These are phyloP conservation scores for Diploscapter pachys DNA, from an alignment of 1,140 invertebrate genomes.

Conservation along the genomic window DNA sequence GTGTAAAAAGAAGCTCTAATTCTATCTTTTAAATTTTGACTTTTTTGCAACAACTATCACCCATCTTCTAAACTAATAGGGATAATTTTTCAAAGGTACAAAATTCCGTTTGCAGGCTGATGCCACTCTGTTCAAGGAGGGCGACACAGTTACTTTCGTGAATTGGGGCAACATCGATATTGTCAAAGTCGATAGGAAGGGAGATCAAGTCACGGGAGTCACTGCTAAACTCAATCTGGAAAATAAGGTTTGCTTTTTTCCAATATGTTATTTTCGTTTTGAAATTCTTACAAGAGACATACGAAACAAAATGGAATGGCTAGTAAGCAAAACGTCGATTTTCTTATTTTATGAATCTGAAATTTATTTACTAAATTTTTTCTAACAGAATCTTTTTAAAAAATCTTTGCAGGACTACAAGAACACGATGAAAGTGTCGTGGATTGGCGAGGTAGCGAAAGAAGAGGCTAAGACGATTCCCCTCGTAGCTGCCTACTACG, in stretches of 20 bases:
- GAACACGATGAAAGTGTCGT: conserved; percentile 87
- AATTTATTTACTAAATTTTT: too few relatives aligned
- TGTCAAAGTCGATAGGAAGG: conserved; percentile 66
- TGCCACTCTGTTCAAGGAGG: conserved; percentile 77
- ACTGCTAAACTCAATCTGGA: conserved; percentile 69
- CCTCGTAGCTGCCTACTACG: conserved; percentile 83
- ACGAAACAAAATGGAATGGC: conserved; percentile 52
- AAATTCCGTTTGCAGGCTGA: conserved; percentile 67
- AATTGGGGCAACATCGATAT: conserved; percentile 96
- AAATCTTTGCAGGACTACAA: conserved; percentile 61
- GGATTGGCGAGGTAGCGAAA: conserved; percentile 70
- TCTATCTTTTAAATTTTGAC: too few relatives aligned
- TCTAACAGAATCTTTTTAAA: conserved; percentile 80
- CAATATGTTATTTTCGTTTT: conserved; percentile 76
- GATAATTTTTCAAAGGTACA: too few relatives aligned
- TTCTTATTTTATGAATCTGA: too few relatives aligned
- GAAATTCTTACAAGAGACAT: conserved; percentile 77
- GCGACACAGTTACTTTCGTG: conserved; percentile 92
- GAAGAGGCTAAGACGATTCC: conserved; percentile 67
- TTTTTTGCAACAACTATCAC: too few relatives aligned
- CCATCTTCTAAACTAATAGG: too few relatives aligned
- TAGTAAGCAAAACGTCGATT: too few relatives aligned
- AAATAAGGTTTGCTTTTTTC: conserved; percentile 42
- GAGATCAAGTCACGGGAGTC: conserved; percentile 70
- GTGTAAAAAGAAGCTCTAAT: conserved; percentile 27